Evolutionary conservation across 1,140 invertebrate genomes (phyloP).

Genomic region (Orussus abietinus): DNA sequence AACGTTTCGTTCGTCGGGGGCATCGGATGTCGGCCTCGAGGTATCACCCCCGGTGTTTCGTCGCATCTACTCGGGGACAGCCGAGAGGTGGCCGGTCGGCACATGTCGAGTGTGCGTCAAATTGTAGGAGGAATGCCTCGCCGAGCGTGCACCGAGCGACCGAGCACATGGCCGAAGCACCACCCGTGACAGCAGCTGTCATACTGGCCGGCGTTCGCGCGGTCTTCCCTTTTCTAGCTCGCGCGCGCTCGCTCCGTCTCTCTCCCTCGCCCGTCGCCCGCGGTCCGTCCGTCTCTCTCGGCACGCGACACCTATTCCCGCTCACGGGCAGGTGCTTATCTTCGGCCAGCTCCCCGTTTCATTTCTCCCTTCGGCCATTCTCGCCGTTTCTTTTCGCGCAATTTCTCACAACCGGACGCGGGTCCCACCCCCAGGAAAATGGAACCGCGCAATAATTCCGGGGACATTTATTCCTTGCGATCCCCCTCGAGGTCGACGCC

Average conservation of each 20-base stretch:
- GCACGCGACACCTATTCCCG: too few species aligned
- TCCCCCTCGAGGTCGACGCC: background rate
- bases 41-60: too few species aligned
- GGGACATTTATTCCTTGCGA: background rate
- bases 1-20: too few species aligned
- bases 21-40: too few species aligned
- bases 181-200: background rate
- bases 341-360: too few species aligned
- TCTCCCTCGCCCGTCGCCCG: background rate
- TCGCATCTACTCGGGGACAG: too few species aligned
- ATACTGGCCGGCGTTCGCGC: background rate
- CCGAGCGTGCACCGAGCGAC: too few species aligned
- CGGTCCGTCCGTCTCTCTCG: background rate
- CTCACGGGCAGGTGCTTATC: too few species aligned
- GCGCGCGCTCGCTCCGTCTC: background rate
- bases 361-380: too few species aligned
- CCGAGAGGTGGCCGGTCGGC: too few species aligned
- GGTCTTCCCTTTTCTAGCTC: background rate
- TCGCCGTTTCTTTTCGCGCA: background rate
- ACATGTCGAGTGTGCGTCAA: too few species aligned
- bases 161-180: conserved; percentile 1
- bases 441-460: background rate
- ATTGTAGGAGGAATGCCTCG: too few species aligned
- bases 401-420: background rate
- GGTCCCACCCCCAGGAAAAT: background rate